These are phyloP conservation scores for Poeciliopsis paucimaculata DNA, from an alignment of 2,797 vertebrate species.

Conservation along the genomic window DNA sequence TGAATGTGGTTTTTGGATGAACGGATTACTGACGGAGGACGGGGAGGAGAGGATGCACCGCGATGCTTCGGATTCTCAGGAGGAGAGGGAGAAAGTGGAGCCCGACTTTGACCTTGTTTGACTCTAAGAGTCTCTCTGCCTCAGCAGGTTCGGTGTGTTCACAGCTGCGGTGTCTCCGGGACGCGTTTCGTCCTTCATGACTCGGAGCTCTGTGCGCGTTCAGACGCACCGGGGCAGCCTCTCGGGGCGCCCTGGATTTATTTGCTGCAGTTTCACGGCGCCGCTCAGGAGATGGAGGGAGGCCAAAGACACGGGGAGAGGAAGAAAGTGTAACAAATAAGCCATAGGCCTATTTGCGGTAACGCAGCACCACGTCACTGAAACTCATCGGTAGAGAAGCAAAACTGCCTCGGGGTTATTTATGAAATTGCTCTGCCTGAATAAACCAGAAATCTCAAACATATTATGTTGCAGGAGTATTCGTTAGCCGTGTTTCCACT, in stretches of 20 bases:
- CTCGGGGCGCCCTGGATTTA: slow-evolving; percentile 15
- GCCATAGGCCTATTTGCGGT: neutral
- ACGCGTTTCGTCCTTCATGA: slow-evolving; percentile 16
- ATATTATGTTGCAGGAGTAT: no score
- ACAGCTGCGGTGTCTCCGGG: slow-evolving; percentile 32
- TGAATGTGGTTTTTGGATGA: neutral
- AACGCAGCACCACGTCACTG: no score
- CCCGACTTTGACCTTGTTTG: slow-evolving; percentile 1
- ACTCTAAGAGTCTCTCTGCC: slow-evolving; percentile 8
- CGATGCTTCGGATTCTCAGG: neutral
- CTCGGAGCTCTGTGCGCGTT: slow-evolving; percentile 21
- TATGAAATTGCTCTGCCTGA: no score
- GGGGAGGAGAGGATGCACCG: neutral
- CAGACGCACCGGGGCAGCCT: slow-evolving; percentile 42
- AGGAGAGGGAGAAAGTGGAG: neutral
- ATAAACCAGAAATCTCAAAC: no score
- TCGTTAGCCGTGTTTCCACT: no score
- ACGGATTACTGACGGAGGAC: neutral
- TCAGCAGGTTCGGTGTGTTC: slow-evolving; percentile 32
- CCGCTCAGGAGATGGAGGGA: neutral
- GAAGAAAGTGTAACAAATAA: neutral
- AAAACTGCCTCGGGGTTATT: neutral
- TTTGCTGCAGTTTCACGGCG: neutral
- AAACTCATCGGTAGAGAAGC: no score
- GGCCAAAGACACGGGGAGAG: neutral